Conservation (phyloP, 53 echinoderm and acorn worm genomes). For the Echinarachnius parma region DNA sequence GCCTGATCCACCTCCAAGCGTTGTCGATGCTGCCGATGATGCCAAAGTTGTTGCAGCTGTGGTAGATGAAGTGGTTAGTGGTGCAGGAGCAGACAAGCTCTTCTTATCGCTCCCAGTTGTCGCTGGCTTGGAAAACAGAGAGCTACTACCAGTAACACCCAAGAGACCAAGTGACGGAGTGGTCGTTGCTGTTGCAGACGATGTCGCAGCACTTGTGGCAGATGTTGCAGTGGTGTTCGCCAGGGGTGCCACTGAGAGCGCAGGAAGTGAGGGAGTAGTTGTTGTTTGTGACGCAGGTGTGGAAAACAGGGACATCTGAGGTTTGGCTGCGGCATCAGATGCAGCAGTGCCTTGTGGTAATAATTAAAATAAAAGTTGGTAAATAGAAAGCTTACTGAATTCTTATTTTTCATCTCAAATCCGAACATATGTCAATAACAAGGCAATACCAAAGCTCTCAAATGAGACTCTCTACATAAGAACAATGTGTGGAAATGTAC, state of each 20-base stretch:
- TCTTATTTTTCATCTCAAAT: too few species aligned
- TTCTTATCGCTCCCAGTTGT: not conserved
- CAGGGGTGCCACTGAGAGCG: slow-evolving; percentile 12
- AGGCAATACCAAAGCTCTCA: too few species aligned
- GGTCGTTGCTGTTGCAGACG: slow-evolving; percentile 2
- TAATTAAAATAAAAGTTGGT: not conserved
- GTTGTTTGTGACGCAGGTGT: not conserved
- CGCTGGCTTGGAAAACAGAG: slow-evolving; percentile 5
- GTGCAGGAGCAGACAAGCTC: not conserved
- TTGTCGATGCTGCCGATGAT: not conserved
- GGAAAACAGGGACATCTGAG: slow-evolving; percentile 9
- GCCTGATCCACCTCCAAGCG: not conserved
- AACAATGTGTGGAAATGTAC: too few species aligned
- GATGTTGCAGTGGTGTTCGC: not conserved
- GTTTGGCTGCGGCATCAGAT: slow-evolving; percentile 16
- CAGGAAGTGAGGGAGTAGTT: not conserved
- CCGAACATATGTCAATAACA: too few species aligned
- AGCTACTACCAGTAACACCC: slow-evolving; percentile 1
- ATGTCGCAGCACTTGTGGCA: not conserved
- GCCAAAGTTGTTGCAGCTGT: not conserved
- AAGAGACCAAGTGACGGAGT: not conserved
- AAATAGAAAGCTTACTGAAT: too few species aligned
- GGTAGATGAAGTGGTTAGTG: not conserved
- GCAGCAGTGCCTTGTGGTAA: not conserved
- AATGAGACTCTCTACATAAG: too few species aligned